Conservation (phyloP, 1,140 invertebrate genomes). For the Eumaeus atala region DNA sequence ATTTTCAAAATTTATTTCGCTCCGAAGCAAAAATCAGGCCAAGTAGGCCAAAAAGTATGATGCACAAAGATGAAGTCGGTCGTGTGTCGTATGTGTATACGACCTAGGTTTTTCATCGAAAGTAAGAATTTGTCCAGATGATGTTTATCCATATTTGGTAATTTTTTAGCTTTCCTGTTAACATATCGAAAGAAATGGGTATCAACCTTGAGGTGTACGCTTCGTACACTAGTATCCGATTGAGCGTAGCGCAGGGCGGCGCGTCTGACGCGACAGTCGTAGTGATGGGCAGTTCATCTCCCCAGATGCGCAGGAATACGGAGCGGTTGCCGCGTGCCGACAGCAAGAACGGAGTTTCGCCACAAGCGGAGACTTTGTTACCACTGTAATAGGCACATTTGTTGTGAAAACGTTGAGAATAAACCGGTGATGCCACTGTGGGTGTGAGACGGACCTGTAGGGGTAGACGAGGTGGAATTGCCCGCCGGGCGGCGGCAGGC, state of each 20-base stretch:
- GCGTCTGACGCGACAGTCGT: constrained; percentile 59
- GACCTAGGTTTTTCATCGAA: no score
- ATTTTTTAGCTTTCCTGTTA: no score
- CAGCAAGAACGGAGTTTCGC: constrained; percentile 83
- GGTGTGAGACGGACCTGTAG: constrained; percentile 57
- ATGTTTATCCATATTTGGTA: no score
- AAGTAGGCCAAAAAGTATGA: no score
- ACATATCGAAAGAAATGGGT: constrained; percentile 1
- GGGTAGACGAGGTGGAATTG: constrained; percentile 76
- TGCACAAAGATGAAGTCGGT: no score
- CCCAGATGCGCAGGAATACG: constrained; percentile 84
- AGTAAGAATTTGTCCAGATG: no score
- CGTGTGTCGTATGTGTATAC: no score
- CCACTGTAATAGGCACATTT: constrained; percentile 20
- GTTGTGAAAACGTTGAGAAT: not conserved
- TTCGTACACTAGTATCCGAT: constrained; percentile 78
- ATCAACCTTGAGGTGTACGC: constrained; percentile 73
- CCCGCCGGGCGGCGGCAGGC: constrained; percentile 78
- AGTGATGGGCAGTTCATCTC: constrained; percentile 52
- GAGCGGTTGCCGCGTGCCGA: constrained; percentile 83
- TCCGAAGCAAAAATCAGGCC: no score
- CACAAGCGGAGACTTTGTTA: constrained; percentile 78
- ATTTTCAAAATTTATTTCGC: no score
- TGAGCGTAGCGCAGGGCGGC: constrained; percentile 77
- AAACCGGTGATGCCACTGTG: no score